Base-by-base conservation (phyloP, 2,888 invertebrate genomes). In the Phaonia tiefii region DNA sequence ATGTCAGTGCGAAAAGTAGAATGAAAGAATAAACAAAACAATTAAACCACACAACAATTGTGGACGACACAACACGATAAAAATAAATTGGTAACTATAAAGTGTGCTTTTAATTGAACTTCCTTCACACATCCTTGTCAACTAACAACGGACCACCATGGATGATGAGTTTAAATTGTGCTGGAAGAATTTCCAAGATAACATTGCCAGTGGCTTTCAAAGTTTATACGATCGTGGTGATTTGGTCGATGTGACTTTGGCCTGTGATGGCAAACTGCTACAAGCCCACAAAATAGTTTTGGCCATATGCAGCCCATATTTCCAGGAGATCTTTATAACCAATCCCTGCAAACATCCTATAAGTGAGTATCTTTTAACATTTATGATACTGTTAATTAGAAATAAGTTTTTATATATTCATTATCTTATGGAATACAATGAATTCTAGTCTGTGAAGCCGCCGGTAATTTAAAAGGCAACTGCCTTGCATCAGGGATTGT, bases 291-390 rank as follows among this genome's bases (percentile, higher is more conserved):
- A 92, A 87, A 91, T 92, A 66, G 92, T 92, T 17, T 86, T 92
- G 82, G 92, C 92, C 15, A 92, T 92, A 67, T 92, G 92, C 83
- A 92, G 92, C 84, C 91, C 92, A 1, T 92, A 92, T 85, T 92
- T 92, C 84, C 91, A 91, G 83, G 91, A 91, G 85, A 91, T 89
- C 87, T 92, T 90, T 85, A 90, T 90, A 46, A 90, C 90, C 63
- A 91, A 91, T 88, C 91, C 91, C 66, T 91, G 91, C 86, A 90
- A 91, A 84, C 91, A 91, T 88, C 91, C 91, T 58, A 91, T 91
- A 84, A 91, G 91, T 91, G 85, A 91, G 91, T 91, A 85, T 17
- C n/a, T n/a, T n/a, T n/a, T n/a, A n/a, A n/a, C n/a, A n/a, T n/a
- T n/a, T n/a, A n/a, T n/a, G n/a, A n/a, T n/a, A n/a, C n/a, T n/a